phyloP scores from a whole-genome alignment of 2,113 vertebrate genomes.

The Rhadina sibilatrix region DNA sequence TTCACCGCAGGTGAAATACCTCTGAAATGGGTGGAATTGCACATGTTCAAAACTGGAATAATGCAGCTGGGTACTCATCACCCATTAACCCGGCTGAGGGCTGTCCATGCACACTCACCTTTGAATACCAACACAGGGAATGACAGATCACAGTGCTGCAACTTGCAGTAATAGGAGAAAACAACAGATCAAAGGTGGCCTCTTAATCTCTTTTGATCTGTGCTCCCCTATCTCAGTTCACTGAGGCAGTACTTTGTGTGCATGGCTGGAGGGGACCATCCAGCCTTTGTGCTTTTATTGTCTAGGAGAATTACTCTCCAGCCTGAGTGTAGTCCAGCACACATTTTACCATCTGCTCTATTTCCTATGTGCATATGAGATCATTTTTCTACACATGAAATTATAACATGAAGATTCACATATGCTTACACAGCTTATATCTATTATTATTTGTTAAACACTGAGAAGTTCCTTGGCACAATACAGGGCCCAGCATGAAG shows the following conservation, averaged over 20 bases:
- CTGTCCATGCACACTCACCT: not conserved
- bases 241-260: not conserved
- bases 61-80: not conserved
- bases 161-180: not conserved
- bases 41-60: not conserved
- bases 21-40: not conserved
- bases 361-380: slow-evolving; percentile 26
- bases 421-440: slow-evolving; percentile 46
- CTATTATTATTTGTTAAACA: slow-evolving; percentile 45
- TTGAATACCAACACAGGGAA: not conserved
- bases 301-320: not conserved
- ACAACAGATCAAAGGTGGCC: not conserved
- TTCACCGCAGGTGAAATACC: not conserved
- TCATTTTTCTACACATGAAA: not conserved
- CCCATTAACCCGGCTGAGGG: not conserved
- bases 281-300: not conserved
- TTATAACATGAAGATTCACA: slow-evolving; percentile 28
- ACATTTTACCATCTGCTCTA: slow-evolving; percentile 28
- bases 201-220: slow-evolving; percentile 5
- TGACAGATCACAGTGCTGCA: not conserved
- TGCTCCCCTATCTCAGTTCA: not conserved
- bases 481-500: slow-evolving; percentile 3
- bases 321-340: not conserved
- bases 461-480: slow-evolving; percentile 40
- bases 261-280: not conserved